Conservation (phyloP, 2,113 vertebrate species). For the Sphyrna mokarran region DNA sequence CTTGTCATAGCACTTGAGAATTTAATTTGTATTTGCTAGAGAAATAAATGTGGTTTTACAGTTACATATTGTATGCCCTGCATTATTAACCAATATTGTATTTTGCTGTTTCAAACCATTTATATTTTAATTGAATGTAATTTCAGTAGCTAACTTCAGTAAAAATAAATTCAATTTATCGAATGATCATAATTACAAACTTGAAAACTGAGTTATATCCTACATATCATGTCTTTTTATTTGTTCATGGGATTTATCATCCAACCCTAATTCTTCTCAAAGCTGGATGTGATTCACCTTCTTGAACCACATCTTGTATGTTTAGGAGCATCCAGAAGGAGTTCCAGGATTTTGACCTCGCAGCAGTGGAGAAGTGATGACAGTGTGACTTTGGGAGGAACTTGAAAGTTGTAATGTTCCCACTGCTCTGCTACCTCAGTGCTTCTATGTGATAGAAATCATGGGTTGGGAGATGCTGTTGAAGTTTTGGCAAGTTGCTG, state of each 20-base stretch:
- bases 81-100: neutral
- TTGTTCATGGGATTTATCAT: neutral
- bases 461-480: too few species aligned
- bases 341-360: neutral
- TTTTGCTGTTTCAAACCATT: neutral
- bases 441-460: too few species aligned
- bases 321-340: neutral
- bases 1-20: neutral
- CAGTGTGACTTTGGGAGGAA: neutral
- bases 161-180: neutral
- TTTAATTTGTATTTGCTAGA: neutral
- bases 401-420: too few species aligned
- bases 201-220: neutral
- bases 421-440: too few species aligned
- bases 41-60: neutral
- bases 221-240: neutral
- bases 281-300: neutral
- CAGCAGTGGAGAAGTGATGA: neutral
- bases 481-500: too few species aligned
- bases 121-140: neutral
- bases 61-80: neutral
- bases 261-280: neutral
- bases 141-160: neutral
- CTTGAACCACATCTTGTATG: neutral
- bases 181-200: neutral